Conservation (phyloP, 2,797 vertebrate species). For the Danio albolineatus region DNA sequence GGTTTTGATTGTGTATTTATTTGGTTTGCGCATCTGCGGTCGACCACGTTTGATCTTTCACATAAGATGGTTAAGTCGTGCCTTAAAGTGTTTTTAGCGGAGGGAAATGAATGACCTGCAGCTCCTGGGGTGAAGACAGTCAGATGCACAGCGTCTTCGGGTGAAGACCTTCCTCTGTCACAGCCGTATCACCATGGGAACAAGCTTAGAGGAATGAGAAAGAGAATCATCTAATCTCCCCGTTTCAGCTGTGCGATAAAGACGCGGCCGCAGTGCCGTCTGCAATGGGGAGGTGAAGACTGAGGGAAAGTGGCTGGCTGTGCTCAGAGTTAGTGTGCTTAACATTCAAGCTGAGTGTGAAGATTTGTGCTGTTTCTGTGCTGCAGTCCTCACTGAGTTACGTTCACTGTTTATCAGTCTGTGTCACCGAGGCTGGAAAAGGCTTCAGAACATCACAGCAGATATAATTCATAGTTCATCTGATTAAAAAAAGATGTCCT, state of each 20-base stretch:
- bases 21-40: conserved; percentile 18
- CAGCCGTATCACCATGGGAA: conserved; percentile 78
- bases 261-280: conserved; percentile 25
- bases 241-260: conserved; percentile 77
- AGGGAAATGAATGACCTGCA: conserved; percentile 62
- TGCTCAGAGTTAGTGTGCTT: conserved; percentile 41
- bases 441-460: background rate
- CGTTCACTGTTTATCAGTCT: conserved; percentile 35
- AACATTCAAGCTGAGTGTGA: conserved; percentile 47
- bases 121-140: conserved; percentile 64
- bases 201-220: conserved; percentile 79
- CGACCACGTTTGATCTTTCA: conserved; percentile 42
- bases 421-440: conserved; percentile 14
- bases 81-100: conserved; percentile 50
- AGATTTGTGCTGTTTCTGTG: conserved; percentile 19
- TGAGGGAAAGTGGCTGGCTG: conserved; percentile 34
- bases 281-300: conserved; percentile 38
- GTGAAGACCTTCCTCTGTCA: conserved; percentile 65
- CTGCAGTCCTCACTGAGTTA: conserved; percentile 26
- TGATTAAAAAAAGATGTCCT: background rate
- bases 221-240: conserved; percentile 80
- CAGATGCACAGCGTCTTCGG: conserved; percentile 59
- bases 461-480: conserved; percentile 20
- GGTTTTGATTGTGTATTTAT: conserved; percentile 38
- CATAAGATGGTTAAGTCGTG: conserved; percentile 40